These are phyloP conservation scores for Alectoris magna DNA, from an alignment of 2,797 vertebrate species.

Conservation along the genomic window DNA sequence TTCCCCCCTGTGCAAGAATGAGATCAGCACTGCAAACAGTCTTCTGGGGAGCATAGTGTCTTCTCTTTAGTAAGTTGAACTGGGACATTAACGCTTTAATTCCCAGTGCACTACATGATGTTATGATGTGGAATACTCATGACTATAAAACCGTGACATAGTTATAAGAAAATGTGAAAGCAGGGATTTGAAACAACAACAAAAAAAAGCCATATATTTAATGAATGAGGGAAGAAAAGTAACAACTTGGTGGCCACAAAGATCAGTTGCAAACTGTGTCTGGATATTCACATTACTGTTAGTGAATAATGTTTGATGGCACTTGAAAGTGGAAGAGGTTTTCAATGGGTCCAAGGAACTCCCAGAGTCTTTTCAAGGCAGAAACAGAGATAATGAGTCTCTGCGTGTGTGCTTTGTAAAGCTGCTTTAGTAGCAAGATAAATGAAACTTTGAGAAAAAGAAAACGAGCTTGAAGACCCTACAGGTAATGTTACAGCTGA, in stretches of 20 bases:
- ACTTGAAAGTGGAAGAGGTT: conserved; percentile 31
- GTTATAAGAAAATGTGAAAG: conserved; percentile 1
- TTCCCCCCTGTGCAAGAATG: too few relatives aligned
- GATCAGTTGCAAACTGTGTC: background rate
- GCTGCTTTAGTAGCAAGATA: background rate
- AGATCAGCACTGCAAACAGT: too few relatives aligned
- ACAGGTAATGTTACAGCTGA: background rate
- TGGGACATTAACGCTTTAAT: too few relatives aligned
- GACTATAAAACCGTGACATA: too few relatives aligned
- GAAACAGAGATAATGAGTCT: conserved; percentile 13
- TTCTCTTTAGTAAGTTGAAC: too few relatives aligned
- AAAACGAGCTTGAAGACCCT: background rate
- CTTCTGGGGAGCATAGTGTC: too few relatives aligned
- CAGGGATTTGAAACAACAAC: background rate
- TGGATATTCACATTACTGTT: background rate
- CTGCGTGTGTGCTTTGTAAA: background rate
- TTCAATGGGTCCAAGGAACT: background rate
- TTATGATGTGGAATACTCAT: too few relatives aligned
- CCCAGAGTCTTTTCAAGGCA: conserved; percentile 20
- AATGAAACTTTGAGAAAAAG: background rate
- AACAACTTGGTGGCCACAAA: background rate
- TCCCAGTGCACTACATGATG: too few relatives aligned
- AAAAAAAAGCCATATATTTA: background rate
- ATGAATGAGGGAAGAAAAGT: background rate
- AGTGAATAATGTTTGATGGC: background rate